Base-by-base conservation (phyloP, 2,888 invertebrate species). In the Sturmia bella region DNA sequence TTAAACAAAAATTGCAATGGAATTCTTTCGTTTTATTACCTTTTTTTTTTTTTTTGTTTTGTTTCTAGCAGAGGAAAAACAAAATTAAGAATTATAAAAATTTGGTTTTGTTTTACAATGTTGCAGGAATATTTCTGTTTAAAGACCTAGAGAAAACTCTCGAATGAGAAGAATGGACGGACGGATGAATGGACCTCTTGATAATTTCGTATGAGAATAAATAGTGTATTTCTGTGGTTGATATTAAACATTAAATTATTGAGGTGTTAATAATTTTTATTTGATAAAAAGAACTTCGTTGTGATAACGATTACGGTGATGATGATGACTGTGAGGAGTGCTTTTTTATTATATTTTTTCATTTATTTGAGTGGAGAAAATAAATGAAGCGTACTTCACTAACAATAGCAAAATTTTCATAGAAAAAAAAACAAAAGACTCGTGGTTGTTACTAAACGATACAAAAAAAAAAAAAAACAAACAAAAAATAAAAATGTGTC, bases 221-320 rank as follows among this genome's bases (percentile, higher is more conserved):
- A 32, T 54, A 70, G 54, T 19, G 39, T 32, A 73, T 66, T 79
- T 78, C 73, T 79, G 78, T 79, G 78, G 78, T 79, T 79, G 72
- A 66, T 66, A 64, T 80, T 79, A 41, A 69, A 73, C 80, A 84
- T 86, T 86, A 88, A 88, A 86, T 87, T 87, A 87, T 86, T 88
- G 87, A 85, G 87, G 84, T 87, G 89, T 85, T 87, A 87, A 88
- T 87, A 88, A 88, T 87, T 88, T 86, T 84, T 85, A 86, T 86
- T 85, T 79, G 72, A 59, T 59, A 73, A 61, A 63, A 32, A 41
- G 32, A 32, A 48, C 24, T 15, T 61, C 45, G 74, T 69, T 76
- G 59, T 21, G n/a, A n/a, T n/a, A n/a, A 24, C 24, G 52, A 39
- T 37, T 12, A 24, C 12, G 57, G 37, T 45, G 48, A 13, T 56